These are phyloP conservation scores for Pelobates cultripes DNA, from an alignment of 2,797 vertebrate species.

Conservation along the genomic window DNA sequence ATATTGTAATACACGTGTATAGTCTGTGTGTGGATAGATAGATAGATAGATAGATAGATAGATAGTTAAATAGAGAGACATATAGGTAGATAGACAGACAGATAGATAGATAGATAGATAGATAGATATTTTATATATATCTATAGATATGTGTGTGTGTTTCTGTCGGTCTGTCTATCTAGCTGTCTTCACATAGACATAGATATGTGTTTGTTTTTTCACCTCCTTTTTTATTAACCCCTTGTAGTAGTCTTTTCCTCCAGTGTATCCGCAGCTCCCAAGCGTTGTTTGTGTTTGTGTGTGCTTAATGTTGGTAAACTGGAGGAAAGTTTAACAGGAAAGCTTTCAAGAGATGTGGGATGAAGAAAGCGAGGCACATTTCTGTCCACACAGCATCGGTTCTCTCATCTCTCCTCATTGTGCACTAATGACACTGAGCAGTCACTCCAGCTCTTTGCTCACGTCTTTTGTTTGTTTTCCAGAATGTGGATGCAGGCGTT, in stretches of 20 bases:
- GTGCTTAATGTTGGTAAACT: slow-evolving; percentile 80
- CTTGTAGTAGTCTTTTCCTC: neutral
- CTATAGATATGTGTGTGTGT: too few relatives aligned
- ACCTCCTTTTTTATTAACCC: neutral
- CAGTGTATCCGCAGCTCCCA: slow-evolving; percentile 73
- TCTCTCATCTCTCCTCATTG: slow-evolving; percentile 88
- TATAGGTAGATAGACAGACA: neutral
- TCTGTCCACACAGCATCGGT: slow-evolving; percentile 83
- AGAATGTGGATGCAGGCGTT: slow-evolving; percentile 74
- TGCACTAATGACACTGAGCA: slow-evolving; percentile 81
- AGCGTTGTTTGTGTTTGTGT: slow-evolving; percentile 66
- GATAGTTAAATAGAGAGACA: neutral
- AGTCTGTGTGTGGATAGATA: too few relatives aligned
- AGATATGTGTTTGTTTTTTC: too few relatives aligned
- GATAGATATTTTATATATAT: neutral
- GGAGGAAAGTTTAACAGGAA: slow-evolving; percentile 84
- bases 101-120: neutral
- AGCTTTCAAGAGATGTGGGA: slow-evolving; percentile 82
- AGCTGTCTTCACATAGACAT: too few relatives aligned
- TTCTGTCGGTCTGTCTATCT: too few relatives aligned
- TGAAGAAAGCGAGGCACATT: slow-evolving; percentile 82
- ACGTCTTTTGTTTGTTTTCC: slow-evolving; percentile 78
- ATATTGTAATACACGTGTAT: too few relatives aligned
- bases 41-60: neutral
- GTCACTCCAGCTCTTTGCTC: slow-evolving; percentile 78